Evolutionary conservation across 2,797 vertebrate species (phyloP), one percentile per base, ranked within the genome.

Genomic region (Chelmon rostratus): DNA sequence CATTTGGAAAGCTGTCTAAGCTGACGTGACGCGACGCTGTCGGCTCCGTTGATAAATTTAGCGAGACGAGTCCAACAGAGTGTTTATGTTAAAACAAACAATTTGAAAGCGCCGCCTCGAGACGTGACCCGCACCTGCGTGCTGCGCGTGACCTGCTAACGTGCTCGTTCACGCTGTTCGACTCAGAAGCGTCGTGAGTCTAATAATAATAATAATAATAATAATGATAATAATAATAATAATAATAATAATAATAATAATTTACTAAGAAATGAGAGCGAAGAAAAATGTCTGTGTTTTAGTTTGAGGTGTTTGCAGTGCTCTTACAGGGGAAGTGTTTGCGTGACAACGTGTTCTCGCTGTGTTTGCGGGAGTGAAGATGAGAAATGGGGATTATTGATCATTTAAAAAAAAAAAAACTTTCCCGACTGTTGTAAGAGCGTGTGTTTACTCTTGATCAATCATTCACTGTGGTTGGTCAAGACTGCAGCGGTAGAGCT

Each of bases 391-490:
- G 53, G 62, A 42, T 72, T 56, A 65, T 19, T 42, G 63, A 81
- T 86, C 23, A 62, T 83, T 66, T 75, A 70, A 25, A 66, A 83
- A 88, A 8, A 11, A 46, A 73, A 8, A 71, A 68, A 61, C 37
- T 66, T 85, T 79, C 83, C 79, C 8, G 75, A 23, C 65, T 86
- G 64, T 87, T 82, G 86, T 61, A 84, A 89, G 68, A 75, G 52
- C 65, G 58, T 70, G 28, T 94, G 91, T 95, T 95, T 93, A 90
- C 92, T 70, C 86, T 88, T 53, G 50, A 93, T 95, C 80, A 95
- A 95, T 95, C 82, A 96, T 96, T 96, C 40, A 95, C 93, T 70
- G 57, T 64, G 38, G 49, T 80, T 84, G 63, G 76, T 82, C 68
- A 47, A 58, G 68, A 59, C 66, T 80, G 64, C 79, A 25, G 57